Percentiles rank a stretch among this genome's conserved stretches.
Conservation (phyloP, 1,140 invertebrate genomes). For the Eueides isabella region DNA sequence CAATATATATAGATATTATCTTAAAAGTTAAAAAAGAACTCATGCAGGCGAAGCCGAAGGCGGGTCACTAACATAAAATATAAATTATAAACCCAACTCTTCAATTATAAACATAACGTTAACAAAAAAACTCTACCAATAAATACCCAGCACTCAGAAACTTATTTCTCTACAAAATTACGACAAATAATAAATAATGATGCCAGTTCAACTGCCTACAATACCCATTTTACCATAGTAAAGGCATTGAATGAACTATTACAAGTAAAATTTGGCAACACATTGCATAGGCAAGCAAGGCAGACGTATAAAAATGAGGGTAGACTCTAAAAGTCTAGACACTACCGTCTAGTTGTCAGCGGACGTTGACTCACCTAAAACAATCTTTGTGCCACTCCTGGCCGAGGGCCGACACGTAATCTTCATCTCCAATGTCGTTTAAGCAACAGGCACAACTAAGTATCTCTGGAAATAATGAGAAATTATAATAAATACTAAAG, state of each 20-base stretch:
- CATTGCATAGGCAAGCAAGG: neutral
- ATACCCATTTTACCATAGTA: neutral
- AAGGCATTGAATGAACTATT: neutral
- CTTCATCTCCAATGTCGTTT: constrained; percentile 88
- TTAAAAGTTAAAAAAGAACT: no score
- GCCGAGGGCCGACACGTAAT: constrained; percentile 89
- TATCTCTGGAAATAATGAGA: constrained; percentile 49
- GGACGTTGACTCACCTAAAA: constrained; percentile 85
- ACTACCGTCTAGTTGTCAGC: no score
- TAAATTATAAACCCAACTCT: no score
- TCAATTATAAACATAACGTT: no score
- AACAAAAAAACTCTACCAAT: no score
- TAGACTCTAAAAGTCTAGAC: constrained; percentile 3
- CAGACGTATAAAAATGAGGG: constrained; percentile 6
- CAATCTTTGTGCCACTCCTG: constrained; percentile 95
- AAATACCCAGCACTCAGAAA: no score
- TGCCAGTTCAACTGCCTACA: neutral
- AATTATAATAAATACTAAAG: no score
- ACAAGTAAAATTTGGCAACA: neutral
- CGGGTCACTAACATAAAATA: no score
- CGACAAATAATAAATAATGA: neutral
- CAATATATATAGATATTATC: no score
- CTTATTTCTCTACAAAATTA: no score
- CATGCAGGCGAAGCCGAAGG: no score
- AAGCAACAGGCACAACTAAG: constrained; percentile 87